Base-by-base conservation (phyloP, 2,113 vertebrate species). In the Alaudala cheleensis region DNA sequence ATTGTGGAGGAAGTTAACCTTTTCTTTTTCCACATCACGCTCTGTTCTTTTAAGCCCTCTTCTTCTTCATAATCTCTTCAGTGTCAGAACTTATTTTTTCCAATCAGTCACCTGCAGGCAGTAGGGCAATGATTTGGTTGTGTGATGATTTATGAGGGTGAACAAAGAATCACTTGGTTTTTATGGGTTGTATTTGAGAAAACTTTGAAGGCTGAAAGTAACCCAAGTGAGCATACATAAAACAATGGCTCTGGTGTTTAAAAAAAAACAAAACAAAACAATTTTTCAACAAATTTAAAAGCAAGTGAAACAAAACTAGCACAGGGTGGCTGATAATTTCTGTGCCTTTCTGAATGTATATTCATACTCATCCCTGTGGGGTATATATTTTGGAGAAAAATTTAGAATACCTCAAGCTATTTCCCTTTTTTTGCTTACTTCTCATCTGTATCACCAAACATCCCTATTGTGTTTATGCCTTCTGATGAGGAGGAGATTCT, bases 371-470 rank as follows among this genome's bases (percentile, higher is more conserved):
- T 72, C 65, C 66, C 57, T 70, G 72, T 81, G 88, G 94, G 58
- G 33, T 92, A 60, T 92, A 54, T 91, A 73, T 92, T 97, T 96
- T 93, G 79, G 77, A 93, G 53, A 81, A 93, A 78, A 90, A 93
- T 93, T 95, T 96, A 82, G 92, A 81, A 92, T 77, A 65, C 51
- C 42, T 86, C 16, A 51, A 82, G 60, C 67, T 91, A 86, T 96
- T 95, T 81, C 89, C 29, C 74, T 92, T 92, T 79, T 93, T 95
- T 76, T 86, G 25, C 42, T 95, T 58, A 33, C 34, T 97, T 96
- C 86, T 96, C n/a, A 62, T 67, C 62, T 89, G 24, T 86, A 88
- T 95, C 74, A 79, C 50, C 42, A 95, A 93, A 94, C 37, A 72
- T 78, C 42, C 42, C 82, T 78, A 64, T 66, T 76, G 89, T 61